Evolutionary conservation across 2,113 vertebrate genomes (phyloP), one percentile per base, ranked within the genome.

Genomic region (Leucopsar rothschildi): DNA sequence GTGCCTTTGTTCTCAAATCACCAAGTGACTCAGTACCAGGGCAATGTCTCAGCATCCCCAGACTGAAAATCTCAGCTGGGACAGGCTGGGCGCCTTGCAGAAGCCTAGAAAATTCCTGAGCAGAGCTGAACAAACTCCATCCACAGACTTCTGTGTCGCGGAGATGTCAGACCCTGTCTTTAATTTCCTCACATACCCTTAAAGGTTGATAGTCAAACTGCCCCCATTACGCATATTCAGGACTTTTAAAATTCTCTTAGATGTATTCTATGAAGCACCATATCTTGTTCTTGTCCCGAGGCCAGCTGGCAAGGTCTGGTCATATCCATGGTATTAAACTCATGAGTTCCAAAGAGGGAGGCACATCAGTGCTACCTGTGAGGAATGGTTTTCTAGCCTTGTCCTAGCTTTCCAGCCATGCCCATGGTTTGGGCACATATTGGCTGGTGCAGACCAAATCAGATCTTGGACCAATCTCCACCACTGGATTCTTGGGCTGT

Each of bases 71-170:
- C 11, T 57, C 37, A 66, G 18, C 50, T 88, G 29, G 27, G 25
- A 29, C 9, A 39, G 73, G 44, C 57, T 76, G 42, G 24, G 21
- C 3, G 8, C 69, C 33, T 50, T 4, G 0, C 49, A 44, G 65
- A 66, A 89, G 50, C 65, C 63, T 61, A 11, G 60, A 92, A 71
- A 55, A 39, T 64, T 93, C 72, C 55, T 39, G 14, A 64, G 75
- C 33, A 28, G 70, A 75, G 57, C 20, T 79, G 16, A 44, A 12
- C 50, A 42, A 65, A 47, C 55, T 88, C 39, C 21, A n/a, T 45
- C 44, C 60, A 24, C 47, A 68, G 64, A 56, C 27, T 39, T 60
- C 1, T 40, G 20, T 8, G 2, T 22, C 0, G 0, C 44, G 19
- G 53, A 79, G 71, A 16, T 40, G n/a, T 49, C 49, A 65, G 61